Base-by-base conservation (phyloP, 2,797 vertebrate species). In the Myotis planiceps region DNA sequence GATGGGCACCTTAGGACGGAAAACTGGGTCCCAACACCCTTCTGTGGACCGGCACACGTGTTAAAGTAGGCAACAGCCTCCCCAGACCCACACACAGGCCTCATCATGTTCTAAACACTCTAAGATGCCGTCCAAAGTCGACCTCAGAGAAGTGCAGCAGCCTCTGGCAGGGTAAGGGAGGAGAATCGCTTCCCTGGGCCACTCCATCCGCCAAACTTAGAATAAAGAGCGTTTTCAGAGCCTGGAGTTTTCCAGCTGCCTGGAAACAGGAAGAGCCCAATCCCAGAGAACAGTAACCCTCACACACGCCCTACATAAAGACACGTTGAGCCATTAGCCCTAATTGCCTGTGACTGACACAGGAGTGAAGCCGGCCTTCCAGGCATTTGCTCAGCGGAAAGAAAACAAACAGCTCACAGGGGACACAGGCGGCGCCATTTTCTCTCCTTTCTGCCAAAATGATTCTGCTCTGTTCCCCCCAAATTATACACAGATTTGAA, bases 271-370 rank as follows among this genome's bases (percentile, higher is more conserved):
- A 99, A 99, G 97, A 34, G 45, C 97, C 95, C 96, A 96, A 97
- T 97, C 89, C 97, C 58, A 0, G 93, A 98, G 98, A 98, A 99
- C 99, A 99, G 98, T 98, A 98, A 97, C 96, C 97, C 98, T 98
- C 98, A 98, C 98, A 99, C 97, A 99, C 97, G 92, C 94, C 84
- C 60, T 1, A 51, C 96, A 99, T 96, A 98, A 98, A 98, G 98
- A 97, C 97, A 92, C 95, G 98, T 97, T 97, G 98, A 98, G 97
- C 97, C n/a, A 97, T 97, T 97, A 98, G 97, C 97, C 98, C 97
- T 98, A 98, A 98, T 98, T 98, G 98, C 98, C 98, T 99, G 98
- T 98, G 98, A 98, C 98, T 98, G 98, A 98, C 98, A 98, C 97
- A 88, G 66, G 10, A 98, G 97, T 9, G 6, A 96, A 96, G 95